A percentile compares a stretch with the other conserved stretches of the same genome.
These are phyloP conservation scores for Julus scanicus DNA, from an alignment of 2,888 invertebrate genomes.

Conservation along the genomic window DNA sequence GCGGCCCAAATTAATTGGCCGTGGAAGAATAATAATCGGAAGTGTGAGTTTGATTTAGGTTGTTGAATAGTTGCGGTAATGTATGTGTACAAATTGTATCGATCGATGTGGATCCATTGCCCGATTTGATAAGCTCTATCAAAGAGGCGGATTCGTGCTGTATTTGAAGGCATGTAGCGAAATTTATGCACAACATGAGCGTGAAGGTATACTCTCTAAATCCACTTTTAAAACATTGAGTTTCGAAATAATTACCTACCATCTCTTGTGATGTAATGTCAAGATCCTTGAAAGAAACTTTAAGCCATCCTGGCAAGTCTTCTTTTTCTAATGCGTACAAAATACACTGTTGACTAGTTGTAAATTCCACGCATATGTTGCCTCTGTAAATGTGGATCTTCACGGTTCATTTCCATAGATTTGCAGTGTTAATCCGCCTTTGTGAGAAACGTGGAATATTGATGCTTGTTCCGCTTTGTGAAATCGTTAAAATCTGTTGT, in stretches of 20 bases:
- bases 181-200: not conserved
- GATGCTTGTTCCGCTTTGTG: not conserved
- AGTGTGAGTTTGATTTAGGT: not conserved
- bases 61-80: not conserved
- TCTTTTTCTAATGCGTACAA: too few species aligned
- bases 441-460: not conserved
- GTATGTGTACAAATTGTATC: not conserved
- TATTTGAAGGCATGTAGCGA: not conserved
- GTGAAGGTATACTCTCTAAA: not conserved
- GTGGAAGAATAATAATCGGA: not conserved
- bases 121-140: not conserved
- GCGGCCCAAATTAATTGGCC: slow-evolving; percentile 22
- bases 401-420: not conserved
- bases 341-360: not conserved
- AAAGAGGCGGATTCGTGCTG: not conserved
- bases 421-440: not conserved
- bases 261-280: too few species aligned
- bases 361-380: not conserved
- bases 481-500: not conserved
- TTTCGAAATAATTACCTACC: too few species aligned
- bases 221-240: too few species aligned
- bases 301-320: too few species aligned
- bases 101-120: not conserved
- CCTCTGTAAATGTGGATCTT: not conserved
- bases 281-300: too few species aligned